Conservation (phyloP, 2,113 vertebrate genomes). For the Dipodomys ordii region DNA sequence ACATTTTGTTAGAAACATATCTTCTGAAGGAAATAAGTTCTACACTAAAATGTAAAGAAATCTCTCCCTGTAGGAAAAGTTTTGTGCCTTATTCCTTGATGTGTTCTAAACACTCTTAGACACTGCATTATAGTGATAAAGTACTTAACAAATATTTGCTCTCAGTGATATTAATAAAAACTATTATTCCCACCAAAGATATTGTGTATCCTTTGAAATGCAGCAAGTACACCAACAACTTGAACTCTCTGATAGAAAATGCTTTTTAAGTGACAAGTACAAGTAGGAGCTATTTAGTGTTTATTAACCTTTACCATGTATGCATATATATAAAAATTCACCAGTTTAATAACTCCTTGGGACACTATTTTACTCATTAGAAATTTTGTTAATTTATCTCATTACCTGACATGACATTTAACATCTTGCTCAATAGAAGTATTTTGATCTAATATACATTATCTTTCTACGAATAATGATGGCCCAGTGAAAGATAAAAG, state of each 20-base stretch:
- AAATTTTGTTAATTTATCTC: constrained; percentile 73
- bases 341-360: constrained; percentile 44
- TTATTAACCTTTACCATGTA: constrained; percentile 63
- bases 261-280: constrained; percentile 24
- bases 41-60: neutral
- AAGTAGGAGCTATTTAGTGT: constrained; percentile 39
- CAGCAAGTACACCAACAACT: neutral
- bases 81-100: neutral
- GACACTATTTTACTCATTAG: constrained; percentile 46
- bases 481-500: constrained; percentile 44
- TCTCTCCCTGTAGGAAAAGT: neutral
- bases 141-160: constrained; percentile 7
- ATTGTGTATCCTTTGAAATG: constrained; percentile 12
- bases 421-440: constrained; percentile 62
- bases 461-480: constrained; percentile 60
- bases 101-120: neutral
- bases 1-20: too few species aligned
- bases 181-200: too few species aligned
- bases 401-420: constrained; percentile 71
- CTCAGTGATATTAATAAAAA: constrained; percentile 26
- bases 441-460: constrained; percentile 60
- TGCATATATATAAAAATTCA: constrained; percentile 57
- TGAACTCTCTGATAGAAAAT: constrained; percentile 14
- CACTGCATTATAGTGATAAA: neutral
- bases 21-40: neutral